A percentile compares a stretch with the other conserved stretches of the same genome.
Evolutionary conservation across 2,113 vertebrate genomes (phyloP).

Genomic region (Ranitomeya imitator): DNA sequence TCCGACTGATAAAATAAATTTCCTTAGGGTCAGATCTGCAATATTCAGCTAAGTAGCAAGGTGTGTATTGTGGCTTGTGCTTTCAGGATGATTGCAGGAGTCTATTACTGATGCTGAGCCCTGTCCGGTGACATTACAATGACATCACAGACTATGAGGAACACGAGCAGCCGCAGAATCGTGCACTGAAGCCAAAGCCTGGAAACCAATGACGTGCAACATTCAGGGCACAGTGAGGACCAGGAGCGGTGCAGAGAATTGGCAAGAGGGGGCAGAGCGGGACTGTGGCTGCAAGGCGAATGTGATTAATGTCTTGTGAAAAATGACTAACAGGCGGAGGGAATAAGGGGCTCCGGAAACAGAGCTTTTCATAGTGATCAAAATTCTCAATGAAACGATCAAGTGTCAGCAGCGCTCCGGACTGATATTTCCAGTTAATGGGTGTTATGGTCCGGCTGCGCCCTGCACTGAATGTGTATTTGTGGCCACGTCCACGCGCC

Average conservation of each 20-base stretch:
- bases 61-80: background rate
- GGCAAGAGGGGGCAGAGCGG: background rate
- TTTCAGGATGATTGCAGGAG: background rate
- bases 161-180: background rate
- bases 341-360: background rate
- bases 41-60: background rate
- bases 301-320: slow-evolving; percentile 20
- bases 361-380: background rate
- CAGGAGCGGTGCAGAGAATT: slow-evolving; percentile 1
- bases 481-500: background rate
- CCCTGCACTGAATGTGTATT: background rate
- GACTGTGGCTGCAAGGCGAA: slow-evolving; percentile 4
- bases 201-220: background rate
- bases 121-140: background rate
- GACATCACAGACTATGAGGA: background rate
- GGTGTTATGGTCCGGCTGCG: background rate
- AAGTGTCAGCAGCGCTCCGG: background rate
- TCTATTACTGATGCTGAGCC: background rate
- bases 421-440: background rate
- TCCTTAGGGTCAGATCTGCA: background rate
- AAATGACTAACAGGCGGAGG: background rate
- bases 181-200: background rate
- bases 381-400: slow-evolving; percentile 2
- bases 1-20: background rate
- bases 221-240: background rate